Evolutionary conservation across 2,797 vertebrate species (phyloP).

Genomic region (Poeciliopsis paucimaculata): DNA sequence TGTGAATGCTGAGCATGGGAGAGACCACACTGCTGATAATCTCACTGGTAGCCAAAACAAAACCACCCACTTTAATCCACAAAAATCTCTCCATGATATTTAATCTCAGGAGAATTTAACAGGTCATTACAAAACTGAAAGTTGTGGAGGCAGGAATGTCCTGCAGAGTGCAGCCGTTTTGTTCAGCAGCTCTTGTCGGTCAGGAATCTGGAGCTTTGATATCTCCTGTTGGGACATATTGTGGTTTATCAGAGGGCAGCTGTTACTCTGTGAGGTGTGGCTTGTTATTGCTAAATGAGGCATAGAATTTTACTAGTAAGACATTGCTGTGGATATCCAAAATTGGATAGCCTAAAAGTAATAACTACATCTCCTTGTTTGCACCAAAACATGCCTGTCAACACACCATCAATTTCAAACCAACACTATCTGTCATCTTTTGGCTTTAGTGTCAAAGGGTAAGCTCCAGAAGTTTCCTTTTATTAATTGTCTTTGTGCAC

Average conservation of each 20-base stretch:
- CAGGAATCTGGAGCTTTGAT: slow-evolving; percentile 74
- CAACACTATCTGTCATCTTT: slow-evolving; percentile 54
- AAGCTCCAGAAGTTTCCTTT: slow-evolving; percentile 76
- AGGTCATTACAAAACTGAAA: slow-evolving; percentile 46
- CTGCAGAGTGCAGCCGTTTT: slow-evolving; percentile 40
- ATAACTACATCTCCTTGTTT: slow-evolving; percentile 16
- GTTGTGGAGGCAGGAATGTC: slow-evolving; percentile 33
- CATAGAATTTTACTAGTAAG: not conserved
- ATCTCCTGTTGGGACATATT: slow-evolving; percentile 55
- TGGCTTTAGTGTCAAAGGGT: slow-evolving; percentile 72
- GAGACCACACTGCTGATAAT: slow-evolving; percentile 71
- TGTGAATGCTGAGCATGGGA: slow-evolving; percentile 15
- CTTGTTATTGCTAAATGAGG: slow-evolving; percentile 70
- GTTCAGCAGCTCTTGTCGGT: slow-evolving; percentile 63
- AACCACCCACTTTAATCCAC: slow-evolving; percentile 65
- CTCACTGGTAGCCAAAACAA: slow-evolving; percentile 79
- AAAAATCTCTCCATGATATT: slow-evolving; percentile 63
- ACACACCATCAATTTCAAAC: slow-evolving; percentile 48
- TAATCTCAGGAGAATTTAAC: slow-evolving; percentile 67
- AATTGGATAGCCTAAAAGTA: not conserved
- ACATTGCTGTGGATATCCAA: not conserved
- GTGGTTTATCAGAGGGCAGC: slow-evolving; percentile 69
- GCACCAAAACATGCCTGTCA: slow-evolving; percentile 54
- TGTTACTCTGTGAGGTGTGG: slow-evolving; percentile 62
- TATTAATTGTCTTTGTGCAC: slow-evolving; percentile 60